A percentile compares a stretch with the other conserved stretches of the same genome.
Conservation (phyloP, 2,797 vertebrate genomes). For the Phoeniculus purpureus region DNA sequence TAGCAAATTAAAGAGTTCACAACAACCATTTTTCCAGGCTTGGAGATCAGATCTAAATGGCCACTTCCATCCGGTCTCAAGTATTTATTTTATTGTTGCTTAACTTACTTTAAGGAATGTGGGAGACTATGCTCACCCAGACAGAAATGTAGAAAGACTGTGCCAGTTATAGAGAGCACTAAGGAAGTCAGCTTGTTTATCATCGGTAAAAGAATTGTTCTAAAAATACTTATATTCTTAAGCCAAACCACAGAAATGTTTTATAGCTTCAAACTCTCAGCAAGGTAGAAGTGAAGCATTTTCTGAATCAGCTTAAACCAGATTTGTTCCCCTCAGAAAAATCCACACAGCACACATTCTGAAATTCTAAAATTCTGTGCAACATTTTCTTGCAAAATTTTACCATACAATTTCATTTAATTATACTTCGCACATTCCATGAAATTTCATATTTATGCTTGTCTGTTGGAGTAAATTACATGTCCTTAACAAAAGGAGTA, state of each 20-base stretch:
- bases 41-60: background rate
- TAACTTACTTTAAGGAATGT: constrained; percentile 50
- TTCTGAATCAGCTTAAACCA: constrained; percentile 36
- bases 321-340: constrained; percentile 25
- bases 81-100: constrained; percentile 15
- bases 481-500: background rate
- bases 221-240: constrained; percentile 30
- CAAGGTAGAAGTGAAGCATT: background rate
- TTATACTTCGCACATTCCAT: background rate
- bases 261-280: constrained; percentile 15
- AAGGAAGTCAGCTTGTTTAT: constrained; percentile 37
- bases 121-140: constrained; percentile 22
- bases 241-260: constrained; percentile 23
- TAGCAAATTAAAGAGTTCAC: constrained; percentile 15
- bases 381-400: background rate
- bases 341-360: background rate
- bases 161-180: background rate
- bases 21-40: background rate
- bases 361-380: background rate
- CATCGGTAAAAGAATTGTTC: constrained; percentile 47
- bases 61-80: background rate
- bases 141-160: background rate
- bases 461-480: background rate
- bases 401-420: background rate
- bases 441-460: background rate